A percentile compares a stretch with the other conserved stretches of the same genome.
Conservation (phyloP, 2,888 invertebrate species). For the Leptura quadrifasciata region DNA sequence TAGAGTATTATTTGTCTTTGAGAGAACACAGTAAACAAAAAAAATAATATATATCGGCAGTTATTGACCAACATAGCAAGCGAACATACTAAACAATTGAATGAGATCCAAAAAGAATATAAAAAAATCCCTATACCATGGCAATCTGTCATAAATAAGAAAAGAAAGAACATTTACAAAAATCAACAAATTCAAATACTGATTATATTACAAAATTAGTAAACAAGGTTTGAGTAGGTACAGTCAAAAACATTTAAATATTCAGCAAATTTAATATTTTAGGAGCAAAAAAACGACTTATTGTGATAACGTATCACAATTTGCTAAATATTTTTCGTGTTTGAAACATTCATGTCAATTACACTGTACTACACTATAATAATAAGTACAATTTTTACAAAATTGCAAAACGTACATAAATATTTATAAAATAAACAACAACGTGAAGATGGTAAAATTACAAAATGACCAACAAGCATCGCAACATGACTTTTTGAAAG, state of each 20-base stretch:
- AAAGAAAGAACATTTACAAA: slow-evolving; percentile 59
- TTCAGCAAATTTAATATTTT: neutral
- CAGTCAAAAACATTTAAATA: slow-evolving; percentile 29
- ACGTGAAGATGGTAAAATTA: slow-evolving; percentile 67
- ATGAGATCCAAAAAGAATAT: slow-evolving; percentile 70
- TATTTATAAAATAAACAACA: slow-evolving; percentile 71
- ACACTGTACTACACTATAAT: slow-evolving; percentile 30
- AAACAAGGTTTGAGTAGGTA: slow-evolving; percentile 34
- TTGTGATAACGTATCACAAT: slow-evolving; percentile 33
- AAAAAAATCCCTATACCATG: slow-evolving; percentile 70
- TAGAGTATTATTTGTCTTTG: slow-evolving; percentile 56
- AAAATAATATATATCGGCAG: slow-evolving; percentile 60
- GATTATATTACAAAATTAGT: slow-evolving; percentile 54
- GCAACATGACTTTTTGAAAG: slow-evolving; percentile 50
- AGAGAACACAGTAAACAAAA: slow-evolving; percentile 60
- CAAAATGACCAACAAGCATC: slow-evolving; percentile 62
- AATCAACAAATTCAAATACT: slow-evolving; percentile 59
- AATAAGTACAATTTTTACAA: slow-evolving; percentile 47
- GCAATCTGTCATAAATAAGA: slow-evolving; percentile 68
- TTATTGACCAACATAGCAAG: slow-evolving; percentile 61
- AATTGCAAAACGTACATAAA: slow-evolving; percentile 63
- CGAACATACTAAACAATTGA: slow-evolving; percentile 56
- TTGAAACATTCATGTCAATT: slow-evolving; percentile 20
- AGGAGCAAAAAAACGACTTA: slow-evolving; percentile 6
- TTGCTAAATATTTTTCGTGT: slow-evolving; percentile 16